Evolutionary conservation across 2,888 invertebrate genomes (phyloP), one percentile per base, ranked within the genome.

Genomic region (Aphidius colemani): DNA sequence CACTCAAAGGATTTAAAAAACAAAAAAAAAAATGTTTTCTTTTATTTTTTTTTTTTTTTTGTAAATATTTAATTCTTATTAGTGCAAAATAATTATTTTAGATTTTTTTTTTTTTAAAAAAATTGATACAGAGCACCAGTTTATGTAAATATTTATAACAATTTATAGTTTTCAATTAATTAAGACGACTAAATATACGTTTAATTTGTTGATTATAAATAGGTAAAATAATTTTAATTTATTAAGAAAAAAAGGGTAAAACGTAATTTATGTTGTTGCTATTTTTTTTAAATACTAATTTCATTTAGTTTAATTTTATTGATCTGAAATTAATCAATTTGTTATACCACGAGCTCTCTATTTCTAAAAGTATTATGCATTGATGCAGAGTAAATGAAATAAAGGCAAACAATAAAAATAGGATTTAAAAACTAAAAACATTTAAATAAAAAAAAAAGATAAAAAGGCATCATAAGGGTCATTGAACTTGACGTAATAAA

Each of bases 301-400:
- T 30, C 3, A 30, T 30, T 1, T 30, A 30, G 5, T 30, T 30
- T 30, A 5, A 30, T 30, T 30, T 30, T 3, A 30, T 30, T 30
- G 30, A 30, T 30, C 30, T 30, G 30, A 30, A 30, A 30, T 30
- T 30, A 5, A 5, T 30, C 5, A 30, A 30, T 30, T 30, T 30
- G 30, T 30, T 30, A 30, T 30, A 30, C 5, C 4, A 30, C 2
- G 46, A 67, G 69, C 69, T 70, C 69, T 70, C 70, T 70, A 69
- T 53, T 65, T 59, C 64, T 66, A 49, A 48, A 70, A 70, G 69
- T 69, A 69, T 69, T 69, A 67, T 65, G 48, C 13, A 18, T 18
- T 18, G 13, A 18, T 18, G 13, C 13, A 18, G 13, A 18, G 2
- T 18, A 46, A 56, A 43, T 53, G 43, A 40, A 53, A 63, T 53